Base-by-base conservation (phyloP, 2,888 invertebrate species). In the Agrotis puta region DNA sequence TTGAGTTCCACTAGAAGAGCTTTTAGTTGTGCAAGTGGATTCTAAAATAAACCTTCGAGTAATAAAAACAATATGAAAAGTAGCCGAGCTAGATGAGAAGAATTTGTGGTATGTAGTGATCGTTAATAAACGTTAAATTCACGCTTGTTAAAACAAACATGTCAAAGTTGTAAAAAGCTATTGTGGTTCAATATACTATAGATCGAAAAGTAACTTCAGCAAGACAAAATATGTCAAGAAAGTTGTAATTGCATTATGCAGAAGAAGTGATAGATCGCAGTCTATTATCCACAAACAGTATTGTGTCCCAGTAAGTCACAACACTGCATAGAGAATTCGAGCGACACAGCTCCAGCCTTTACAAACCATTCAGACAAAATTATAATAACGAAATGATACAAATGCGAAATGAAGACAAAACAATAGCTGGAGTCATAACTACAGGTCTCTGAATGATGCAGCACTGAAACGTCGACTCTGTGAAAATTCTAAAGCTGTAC, bases 401-500 rank as follows among this genome's bases (percentile, higher is more conserved):
- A 73, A 76, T 61, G 63, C 47, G 48, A 69, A 64, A 66, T 64
- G 57, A 64, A 70, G 65, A 51, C 51, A 51, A 67, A 59, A 75
- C 71, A 83, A 83, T 74, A 33, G 62, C 69, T 20, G 24, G 45
- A 74, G 67, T 57, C 59, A 57, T 45, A 56, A 70, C 67, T 61
- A 70, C 48, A 22, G 56, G 57, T 43, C 22, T 64, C 39, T 73
- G 62, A 68, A 73, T 59, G 67, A 77, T 77, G 45, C 54, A 75
- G 59, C 59, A 63, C 70, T 68, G 67, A 69, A 75, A 65, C 69
- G 61, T 59, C 62, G 61, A 74, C 62, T 69, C 70, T 79, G 71
- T 74, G 74, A 84, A 85, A 85, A 80, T 79, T 81, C 63, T 73
- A 79, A 83, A 77, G 70, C 63, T 64, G 70, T 68, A 64, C 67